phyloP scores from a whole-genome alignment of 2,888 invertebrate species.

The Caenorhabditis japonica region DNA sequence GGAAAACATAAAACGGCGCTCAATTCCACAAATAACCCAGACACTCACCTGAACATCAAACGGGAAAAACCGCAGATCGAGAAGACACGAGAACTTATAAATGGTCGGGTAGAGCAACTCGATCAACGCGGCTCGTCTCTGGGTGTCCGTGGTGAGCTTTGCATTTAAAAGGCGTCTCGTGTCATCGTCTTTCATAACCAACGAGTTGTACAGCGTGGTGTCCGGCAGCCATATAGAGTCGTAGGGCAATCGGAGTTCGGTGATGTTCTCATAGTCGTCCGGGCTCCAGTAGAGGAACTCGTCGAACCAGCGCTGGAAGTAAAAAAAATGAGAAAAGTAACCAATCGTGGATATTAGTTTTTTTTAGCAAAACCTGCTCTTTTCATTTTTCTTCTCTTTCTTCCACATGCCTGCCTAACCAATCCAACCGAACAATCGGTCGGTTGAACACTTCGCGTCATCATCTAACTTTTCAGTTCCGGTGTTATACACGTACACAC shows the following conservation, averaged over 20 bases:
- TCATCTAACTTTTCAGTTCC: no score
- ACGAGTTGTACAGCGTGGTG: slow-evolving; percentile 74
- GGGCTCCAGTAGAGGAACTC: slow-evolving; percentile 75
- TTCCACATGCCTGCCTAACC: background rate
- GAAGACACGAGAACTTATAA: slow-evolving; percentile 75
- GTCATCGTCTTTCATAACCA: slow-evolving; percentile 76
- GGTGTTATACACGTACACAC: no score
- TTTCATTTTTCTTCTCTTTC: background rate
- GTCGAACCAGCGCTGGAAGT: slow-evolving; percentile 74
- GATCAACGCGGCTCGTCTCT: slow-evolving; percentile 57
- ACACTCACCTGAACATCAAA: slow-evolving; percentile 73
- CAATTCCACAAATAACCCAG: no score
- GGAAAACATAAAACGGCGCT: no score
- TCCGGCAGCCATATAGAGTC: slow-evolving; percentile 76
- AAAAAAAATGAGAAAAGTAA: no score
- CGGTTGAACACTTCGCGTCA: no score
- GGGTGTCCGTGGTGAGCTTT: slow-evolving; percentile 72
- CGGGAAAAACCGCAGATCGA: slow-evolving; percentile 72
- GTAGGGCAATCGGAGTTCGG: slow-evolving; percentile 73
- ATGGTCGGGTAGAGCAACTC: slow-evolving; percentile 76
- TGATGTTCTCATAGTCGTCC: slow-evolving; percentile 71
- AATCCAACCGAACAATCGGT: background rate
- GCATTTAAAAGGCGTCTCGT: slow-evolving; percentile 74
- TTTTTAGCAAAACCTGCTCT: background rate
- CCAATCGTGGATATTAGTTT: no score